Base-by-base conservation (phyloP, 2,888 invertebrate species). In the Panorpa germanica region DNA sequence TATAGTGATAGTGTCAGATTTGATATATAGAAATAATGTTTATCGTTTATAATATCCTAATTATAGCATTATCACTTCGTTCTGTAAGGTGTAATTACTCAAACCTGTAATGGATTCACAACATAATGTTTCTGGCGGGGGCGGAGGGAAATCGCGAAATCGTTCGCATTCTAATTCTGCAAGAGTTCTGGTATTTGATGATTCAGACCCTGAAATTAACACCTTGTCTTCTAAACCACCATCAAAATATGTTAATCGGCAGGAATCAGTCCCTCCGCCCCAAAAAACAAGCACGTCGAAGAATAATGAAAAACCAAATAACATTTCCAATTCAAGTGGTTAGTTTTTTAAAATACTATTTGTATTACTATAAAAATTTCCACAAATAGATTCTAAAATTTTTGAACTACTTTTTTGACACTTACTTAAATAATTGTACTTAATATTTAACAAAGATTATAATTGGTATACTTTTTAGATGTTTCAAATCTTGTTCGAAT, bases 401-500 rank as follows among this genome's bases (percentile, higher is more conserved):
- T 11, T n/a, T 11, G 10, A 22, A 5, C 22, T 7, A 10, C 22
- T 5, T 6, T 7, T n/a, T n/a, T n/a, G n/a, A n/a, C n/a, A n/a
- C n/a, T n/a, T n/a, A n/a, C n/a, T n/a, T n/a, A n/a, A n/a, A n/a
- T n/a, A n/a, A n/a, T n/a, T n/a, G n/a, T n/a, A n/a, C n/a, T 4
- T 10, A 22, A 22, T 22, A 22, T 22, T 22, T 22, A 5, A 10
- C 22, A 22, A 7, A 10, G 11, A 7, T 22, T 5, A 10, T 6
- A 6, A 6, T 6, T 22, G 22, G n/a, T 9, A 22, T 10, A 14
- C 15, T 25, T 20, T 12, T 28, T 38, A 32, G 63, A 68, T 41
- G 46, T 62, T 26, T 67, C 71, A 34, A 91, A 90, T 58, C 61
- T 93, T 45, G 65, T 85, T 48, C 75, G 85, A 37, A 81, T 91